Evolutionary conservation across 2,888 invertebrate species (phyloP), one percentile per base, ranked within the genome.

Genomic region (Chymomyza procnemis): DNA sequence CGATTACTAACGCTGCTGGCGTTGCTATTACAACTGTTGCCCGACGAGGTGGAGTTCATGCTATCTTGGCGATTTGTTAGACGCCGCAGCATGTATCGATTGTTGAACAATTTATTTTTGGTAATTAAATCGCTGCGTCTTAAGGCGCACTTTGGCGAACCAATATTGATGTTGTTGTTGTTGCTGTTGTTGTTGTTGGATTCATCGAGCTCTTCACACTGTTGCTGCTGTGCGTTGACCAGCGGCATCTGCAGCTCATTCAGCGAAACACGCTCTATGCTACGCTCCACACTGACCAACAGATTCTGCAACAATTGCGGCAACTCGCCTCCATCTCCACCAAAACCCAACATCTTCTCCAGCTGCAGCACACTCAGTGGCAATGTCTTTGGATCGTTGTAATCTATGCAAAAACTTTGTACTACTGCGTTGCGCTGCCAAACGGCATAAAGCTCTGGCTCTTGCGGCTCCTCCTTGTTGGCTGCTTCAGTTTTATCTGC

Each of bases 251-350:
- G 92, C 66, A 94, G 90, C 78, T 94, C 94, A 89, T 94, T 94
- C 76, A 94, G 89, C 71, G 93, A 93, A 73, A 95, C 93, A 70
- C 94, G 92, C 84, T 94, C 94, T 84, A 95, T 94, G 76, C 94
- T 94, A 69, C 93, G 93, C 89, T 95, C 95, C 62, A 95, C 94
- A 67, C 94, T 93, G 62, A 95, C 93, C 60, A 95, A 91, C 63
- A 95, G 91, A 84, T 93, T 94, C 87, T 93, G 93, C 77, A 95
- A 92, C 75, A 94, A 92, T 76, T 93, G 93, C 57, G 94, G 93
- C 76, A 94, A 89, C 75, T 94, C 93, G 75, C 92, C 92, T 69
- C 74, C 64, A 48, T 22, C 60, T 93, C 34, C 21, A 12, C 54
- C 22, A 14, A 14, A 6, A 64, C 64, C 76, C 67, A 89, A 81